Percentiles rank a stretch among this genome's conserved stretches.
Conservation (phyloP, 2,797 vertebrate species). For the Coreius guichenoti region DNA sequence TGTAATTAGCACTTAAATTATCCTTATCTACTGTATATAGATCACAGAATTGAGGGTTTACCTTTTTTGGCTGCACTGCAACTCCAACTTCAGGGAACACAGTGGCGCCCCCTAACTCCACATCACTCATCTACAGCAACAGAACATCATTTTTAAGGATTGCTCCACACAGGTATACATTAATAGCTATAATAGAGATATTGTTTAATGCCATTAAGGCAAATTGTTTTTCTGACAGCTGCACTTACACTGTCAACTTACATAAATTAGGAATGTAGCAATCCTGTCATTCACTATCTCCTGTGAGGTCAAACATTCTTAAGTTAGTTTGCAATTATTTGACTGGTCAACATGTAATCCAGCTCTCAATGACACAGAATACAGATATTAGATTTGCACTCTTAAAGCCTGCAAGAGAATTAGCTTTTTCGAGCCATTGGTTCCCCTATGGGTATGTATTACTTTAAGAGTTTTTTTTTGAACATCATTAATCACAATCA, state of each 20-base stretch:
- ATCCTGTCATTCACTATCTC: conserved; percentile 29
- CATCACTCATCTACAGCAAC: conserved; percentile 82
- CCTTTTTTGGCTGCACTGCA: conserved; percentile 83
- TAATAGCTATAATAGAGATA: background rate
- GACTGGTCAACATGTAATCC: background rate
- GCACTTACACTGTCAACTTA: conserved; percentile 12
- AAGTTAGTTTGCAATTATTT: background rate
- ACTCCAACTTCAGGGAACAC: conserved; percentile 85
- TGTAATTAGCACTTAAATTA: background rate
- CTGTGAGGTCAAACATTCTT: background rate
- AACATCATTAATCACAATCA: background rate
- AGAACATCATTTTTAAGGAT: background rate
- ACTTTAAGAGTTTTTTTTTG: background rate
- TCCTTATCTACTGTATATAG: background rate
- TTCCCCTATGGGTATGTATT: background rate
- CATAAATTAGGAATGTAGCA: conserved; percentile 60
- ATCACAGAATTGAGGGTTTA: conserved; percentile 42
- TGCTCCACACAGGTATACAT: background rate
- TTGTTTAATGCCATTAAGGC: background rate
- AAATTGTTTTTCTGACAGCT: background rate
- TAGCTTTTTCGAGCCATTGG: background rate
- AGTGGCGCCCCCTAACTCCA: conserved; percentile 84
- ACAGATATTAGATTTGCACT: background rate
- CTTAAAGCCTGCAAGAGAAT: background rate
- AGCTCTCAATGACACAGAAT: background rate